A percentile compares a stretch with the other conserved stretches of the same genome.
phyloP scores from a whole-genome alignment of 2,888 invertebrate species.

The Gerris lacustris region DNA sequence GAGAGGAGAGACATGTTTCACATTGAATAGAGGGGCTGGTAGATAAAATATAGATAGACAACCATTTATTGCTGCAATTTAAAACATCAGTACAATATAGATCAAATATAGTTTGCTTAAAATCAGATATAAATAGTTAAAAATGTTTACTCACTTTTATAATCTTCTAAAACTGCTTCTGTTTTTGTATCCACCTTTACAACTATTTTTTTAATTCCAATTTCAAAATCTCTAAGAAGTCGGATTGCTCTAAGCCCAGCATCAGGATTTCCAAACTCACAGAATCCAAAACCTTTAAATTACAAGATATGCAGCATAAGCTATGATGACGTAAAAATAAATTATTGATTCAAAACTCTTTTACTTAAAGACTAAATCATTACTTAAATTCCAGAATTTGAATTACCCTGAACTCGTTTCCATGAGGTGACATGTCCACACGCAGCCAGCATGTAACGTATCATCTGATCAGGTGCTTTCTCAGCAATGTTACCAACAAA shows the following conservation, averaged over 20 bases:
- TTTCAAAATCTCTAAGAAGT: constrained; percentile 78
- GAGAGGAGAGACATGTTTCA: too few relatives aligned
- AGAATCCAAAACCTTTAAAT: constrained; percentile 78
- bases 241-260: constrained; percentile 88
- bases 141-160: constrained; percentile 53
- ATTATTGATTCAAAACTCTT: neutral
- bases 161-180: constrained; percentile 83
- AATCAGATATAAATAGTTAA: too few relatives aligned
- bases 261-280: constrained; percentile 92
- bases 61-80: too few relatives aligned
- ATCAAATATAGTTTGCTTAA: too few relatives aligned
- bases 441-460: constrained; percentile 77
- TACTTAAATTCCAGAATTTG: neutral
- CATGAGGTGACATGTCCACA: constrained; percentile 92
- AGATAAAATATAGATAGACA: too few relatives aligned
- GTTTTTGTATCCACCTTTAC: constrained; percentile 97
- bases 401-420: constrained; percentile 75
- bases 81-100: too few relatives aligned
- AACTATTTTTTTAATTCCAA: constrained; percentile 86
- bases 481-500: constrained; percentile 96
- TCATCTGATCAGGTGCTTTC: constrained; percentile 87
- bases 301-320: constrained; percentile 10
- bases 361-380: neutral
- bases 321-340: neutral
- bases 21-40: too few relatives aligned